Base-by-base conservation (phyloP, 2,888 invertebrate species). In the Corythucha ciliata region DNA sequence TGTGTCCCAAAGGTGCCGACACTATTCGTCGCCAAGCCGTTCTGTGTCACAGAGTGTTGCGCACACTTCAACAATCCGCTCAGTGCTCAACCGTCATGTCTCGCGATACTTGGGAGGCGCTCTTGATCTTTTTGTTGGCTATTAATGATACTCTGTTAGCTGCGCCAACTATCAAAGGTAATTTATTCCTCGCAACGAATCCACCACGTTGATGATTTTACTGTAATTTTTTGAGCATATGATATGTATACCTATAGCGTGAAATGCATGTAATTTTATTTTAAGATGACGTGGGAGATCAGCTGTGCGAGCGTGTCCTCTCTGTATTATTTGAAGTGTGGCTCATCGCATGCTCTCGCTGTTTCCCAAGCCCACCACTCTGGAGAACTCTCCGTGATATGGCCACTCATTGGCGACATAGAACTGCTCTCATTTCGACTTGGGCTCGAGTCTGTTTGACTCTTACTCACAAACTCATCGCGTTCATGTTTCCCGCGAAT, bases 361-460 rank as follows among this genome's bases (percentile, higher is more conserved):
- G 88, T 66, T 96, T 96, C 71, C 96, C 96, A 1, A 83, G 92
- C 3, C 96, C 96, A 5, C 87, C 92, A 1, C 72, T 94, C 59
- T 96, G 94, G 94, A 90, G 92, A 67, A 94, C 94, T 0, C 72
- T 96, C 57, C 78, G 89, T 62, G 91, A 92, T 70, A 87, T 91
- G 63, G 92, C 92, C 68, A 77, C 84, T 63, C 82, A 85, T 64
- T 96, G 96, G 94, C 77, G 96, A 10, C 96, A 97, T 72, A 81
- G 94, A 55, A 79, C 89, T 54, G 89, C 92, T 27, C 75, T 97
- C 6, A 80, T 94, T 22, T 87, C 89, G 67, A 94, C 96, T 65
- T 94, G 94, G 94, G 87, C 91, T 70, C 79, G 91, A 57, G 88
- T 92, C 26, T 93, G 91, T 68, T 75, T 92, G 42, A 85, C 87